These are phyloP conservation scores for Saturnia pavonia DNA, from an alignment of 2,888 invertebrate genomes.

Conservation along the genomic window DNA sequence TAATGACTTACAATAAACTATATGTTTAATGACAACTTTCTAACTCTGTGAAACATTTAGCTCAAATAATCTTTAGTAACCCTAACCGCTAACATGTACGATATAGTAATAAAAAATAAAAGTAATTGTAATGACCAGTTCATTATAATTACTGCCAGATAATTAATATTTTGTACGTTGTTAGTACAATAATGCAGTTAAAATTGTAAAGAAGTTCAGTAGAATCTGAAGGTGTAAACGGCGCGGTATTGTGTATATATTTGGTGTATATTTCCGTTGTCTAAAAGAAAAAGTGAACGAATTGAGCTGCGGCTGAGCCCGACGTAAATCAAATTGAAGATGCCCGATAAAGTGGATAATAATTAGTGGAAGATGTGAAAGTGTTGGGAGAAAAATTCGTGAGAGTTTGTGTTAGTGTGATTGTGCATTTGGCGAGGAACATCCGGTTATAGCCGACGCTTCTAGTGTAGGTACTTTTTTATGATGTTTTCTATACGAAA, in stretches of 20 bases:
- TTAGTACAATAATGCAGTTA: not conserved
- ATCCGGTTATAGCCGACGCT: slow-evolving; percentile 58
- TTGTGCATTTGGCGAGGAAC: slow-evolving; percentile 76
- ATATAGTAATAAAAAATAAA: not conserved
- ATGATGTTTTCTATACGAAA: slow-evolving; percentile 5
- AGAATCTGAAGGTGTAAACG: slow-evolving; percentile 46
- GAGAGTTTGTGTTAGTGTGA: slow-evolving; percentile 79
- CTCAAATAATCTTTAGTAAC: slow-evolving; percentile 43
- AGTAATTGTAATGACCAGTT: slow-evolving; percentile 4
- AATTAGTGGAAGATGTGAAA: slow-evolving; percentile 81
- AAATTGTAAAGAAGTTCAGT: not conserved
- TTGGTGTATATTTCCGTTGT: slow-evolving; percentile 45
- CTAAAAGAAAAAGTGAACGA: slow-evolving; percentile 79
- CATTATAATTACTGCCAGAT: not conserved
- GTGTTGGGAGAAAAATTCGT: slow-evolving; percentile 82
- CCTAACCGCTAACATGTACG: slow-evolving; percentile 21
- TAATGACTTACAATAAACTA: slow-evolving; percentile 41
- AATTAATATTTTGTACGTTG: not conserved
- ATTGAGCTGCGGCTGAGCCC: slow-evolving; percentile 74
- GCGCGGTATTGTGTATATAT: slow-evolving; percentile 17
- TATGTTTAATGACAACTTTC: slow-evolving; percentile 45
- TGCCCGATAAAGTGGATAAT: slow-evolving; percentile 82
- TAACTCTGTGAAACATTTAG: slow-evolving; percentile 33
- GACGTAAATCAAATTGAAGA: slow-evolving; percentile 82
- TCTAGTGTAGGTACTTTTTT: slow-evolving; percentile 17